Conservation (phyloP, 2,888 invertebrate genomes). For the Cantharis lateralis region DNA sequence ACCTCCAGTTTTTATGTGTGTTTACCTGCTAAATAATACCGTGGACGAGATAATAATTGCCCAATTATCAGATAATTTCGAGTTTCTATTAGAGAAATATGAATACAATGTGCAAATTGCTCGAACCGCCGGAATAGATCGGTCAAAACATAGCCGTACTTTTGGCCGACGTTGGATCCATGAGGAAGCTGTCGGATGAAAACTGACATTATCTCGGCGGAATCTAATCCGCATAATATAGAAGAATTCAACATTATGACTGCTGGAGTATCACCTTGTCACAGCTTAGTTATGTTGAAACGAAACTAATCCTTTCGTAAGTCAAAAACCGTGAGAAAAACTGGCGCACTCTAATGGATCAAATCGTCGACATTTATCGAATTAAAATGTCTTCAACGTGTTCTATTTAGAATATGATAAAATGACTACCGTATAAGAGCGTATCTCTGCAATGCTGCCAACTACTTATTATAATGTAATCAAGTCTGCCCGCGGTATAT, state of each 20-base stretch:
- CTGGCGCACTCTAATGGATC: not conserved
- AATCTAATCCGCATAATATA: conserved; percentile 36
- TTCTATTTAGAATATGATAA: conserved; percentile 43
- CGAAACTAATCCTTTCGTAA: conserved; percentile 10
- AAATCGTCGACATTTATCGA: conserved; percentile 34
- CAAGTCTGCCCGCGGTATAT: conserved; percentile 29
- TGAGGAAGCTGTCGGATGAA: conserved; percentile 5
- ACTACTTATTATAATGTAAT: conserved; percentile 47
- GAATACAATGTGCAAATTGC: not conserved
- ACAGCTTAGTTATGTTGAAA: conserved; percentile 15
- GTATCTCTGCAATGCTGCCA: conserved; percentile 38
- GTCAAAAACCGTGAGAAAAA: conserved; percentile 3
- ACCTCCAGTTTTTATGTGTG: not conserved
- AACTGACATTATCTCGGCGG: conserved; percentile 30
- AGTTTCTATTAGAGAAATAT: not conserved
- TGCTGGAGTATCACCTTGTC: conserved; percentile 25
- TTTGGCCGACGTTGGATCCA: not conserved
- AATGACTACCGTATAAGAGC: conserved; percentile 47
- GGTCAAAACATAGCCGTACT: not conserved
- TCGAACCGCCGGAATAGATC: not conserved
- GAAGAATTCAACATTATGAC: conserved; percentile 34
- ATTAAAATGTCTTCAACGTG: conserved; percentile 48
- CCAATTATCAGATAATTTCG: not conserved
- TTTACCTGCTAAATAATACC: not conserved
- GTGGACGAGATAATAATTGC: not conserved